These are phyloP conservation scores for Taphrorychus bicolor DNA, from an alignment of 2,888 invertebrate genomes.

Conservation along the genomic window DNA sequence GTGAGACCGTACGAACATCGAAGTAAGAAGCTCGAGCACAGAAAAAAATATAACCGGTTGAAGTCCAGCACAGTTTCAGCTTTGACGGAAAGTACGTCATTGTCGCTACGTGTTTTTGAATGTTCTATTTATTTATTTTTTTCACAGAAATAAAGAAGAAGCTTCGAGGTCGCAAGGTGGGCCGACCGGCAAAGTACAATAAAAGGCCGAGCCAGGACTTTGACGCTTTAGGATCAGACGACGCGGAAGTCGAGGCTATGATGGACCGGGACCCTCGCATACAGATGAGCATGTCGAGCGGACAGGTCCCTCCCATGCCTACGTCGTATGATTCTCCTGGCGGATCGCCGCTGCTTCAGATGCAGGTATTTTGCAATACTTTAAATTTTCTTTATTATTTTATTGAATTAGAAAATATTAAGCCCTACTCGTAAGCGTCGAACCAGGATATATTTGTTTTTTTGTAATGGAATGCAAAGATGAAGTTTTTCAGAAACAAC, in stretches of 20 bases:
- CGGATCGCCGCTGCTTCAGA: slow-evolving; percentile 56
- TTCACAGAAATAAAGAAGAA: slow-evolving; percentile 56
- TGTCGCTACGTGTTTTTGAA: neutral
- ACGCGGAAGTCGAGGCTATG: slow-evolving; percentile 37
- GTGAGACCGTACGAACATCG: slow-evolving; percentile 52
- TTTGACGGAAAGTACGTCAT: slow-evolving; percentile 58
- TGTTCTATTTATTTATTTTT: too few relatives aligned
- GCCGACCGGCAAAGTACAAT: slow-evolving; percentile 46
- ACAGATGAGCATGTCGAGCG: slow-evolving; percentile 35
- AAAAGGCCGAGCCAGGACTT: slow-evolving; percentile 46
- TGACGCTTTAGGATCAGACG: slow-evolving; percentile 21
- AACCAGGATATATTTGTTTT: too few relatives aligned
- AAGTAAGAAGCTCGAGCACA: slow-evolving; percentile 58
- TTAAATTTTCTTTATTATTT: neutral
- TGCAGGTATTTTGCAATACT: slow-evolving; percentile 52
- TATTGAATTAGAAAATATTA: too few relatives aligned
- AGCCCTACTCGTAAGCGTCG: too few relatives aligned
- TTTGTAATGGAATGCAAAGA: too few relatives aligned
- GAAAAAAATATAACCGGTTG: slow-evolving; percentile 61
- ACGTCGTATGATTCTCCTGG: slow-evolving; percentile 51
- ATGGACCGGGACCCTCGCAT: slow-evolving; percentile 15
- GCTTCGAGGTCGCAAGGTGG: slow-evolving; percentile 54
- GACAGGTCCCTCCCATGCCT: slow-evolving; percentile 15
- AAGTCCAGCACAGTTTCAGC: slow-evolving; percentile 63
- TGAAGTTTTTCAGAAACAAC: too few relatives aligned